phyloP scores from a whole-genome alignment of 2,113 vertebrate species.

The Trematocara marginatum region DNA sequence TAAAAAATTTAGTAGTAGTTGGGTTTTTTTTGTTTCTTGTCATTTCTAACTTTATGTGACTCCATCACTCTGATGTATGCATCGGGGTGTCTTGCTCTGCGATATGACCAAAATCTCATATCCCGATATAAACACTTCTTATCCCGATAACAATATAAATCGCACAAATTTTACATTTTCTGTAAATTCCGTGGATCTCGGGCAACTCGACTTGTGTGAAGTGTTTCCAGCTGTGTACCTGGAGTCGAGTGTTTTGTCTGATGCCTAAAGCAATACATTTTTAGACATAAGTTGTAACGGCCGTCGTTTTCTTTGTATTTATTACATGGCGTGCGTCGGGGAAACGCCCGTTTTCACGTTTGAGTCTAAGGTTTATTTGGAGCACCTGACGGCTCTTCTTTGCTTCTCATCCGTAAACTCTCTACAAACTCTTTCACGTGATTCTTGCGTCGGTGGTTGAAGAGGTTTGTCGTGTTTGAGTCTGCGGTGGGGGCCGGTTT shows the following conservation, averaged over 20 bases:
- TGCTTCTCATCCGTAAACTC: accelerated
- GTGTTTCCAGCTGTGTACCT: not conserved
- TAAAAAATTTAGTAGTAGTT: no score
- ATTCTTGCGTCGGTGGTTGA: not conserved
- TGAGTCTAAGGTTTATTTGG: not conserved
- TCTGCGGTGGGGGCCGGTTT: accelerated
- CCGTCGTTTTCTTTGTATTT: not conserved
- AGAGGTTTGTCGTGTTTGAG: not conserved
- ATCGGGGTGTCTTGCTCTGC: not conserved
- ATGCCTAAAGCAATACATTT: accelerated
- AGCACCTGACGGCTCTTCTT: not conserved
- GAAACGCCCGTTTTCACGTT: accelerated
- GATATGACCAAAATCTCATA: not conserved
- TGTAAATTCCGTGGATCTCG: not conserved
- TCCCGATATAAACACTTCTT: not conserved
- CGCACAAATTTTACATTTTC: accelerated
- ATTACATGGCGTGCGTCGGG: accelerated
- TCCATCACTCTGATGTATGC: not conserved
- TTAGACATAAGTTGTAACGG: accelerated
- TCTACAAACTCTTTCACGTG: not conserved
- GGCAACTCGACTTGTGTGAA: not conserved
- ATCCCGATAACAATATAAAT: not conserved
- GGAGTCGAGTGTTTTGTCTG: not conserved
- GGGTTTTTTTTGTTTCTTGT: not conserved
- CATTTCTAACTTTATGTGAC: not conserved